Conservation (phyloP, 2,888 invertebrate species). For the Dolichopus griseipennis region DNA sequence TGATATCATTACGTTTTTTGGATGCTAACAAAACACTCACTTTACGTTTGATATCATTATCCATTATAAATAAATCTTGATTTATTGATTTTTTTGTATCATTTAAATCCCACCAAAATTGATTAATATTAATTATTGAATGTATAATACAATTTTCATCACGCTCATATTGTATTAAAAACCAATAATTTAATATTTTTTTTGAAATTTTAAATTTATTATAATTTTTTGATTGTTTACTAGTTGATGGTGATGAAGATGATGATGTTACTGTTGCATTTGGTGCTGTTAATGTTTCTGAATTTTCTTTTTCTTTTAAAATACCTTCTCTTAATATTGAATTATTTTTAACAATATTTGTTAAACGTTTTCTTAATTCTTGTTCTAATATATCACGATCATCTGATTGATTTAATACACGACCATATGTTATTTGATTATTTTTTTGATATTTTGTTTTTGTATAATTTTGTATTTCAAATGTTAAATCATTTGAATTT, state of each 20-base stretch:
- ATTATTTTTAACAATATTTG: conserved; percentile 3
- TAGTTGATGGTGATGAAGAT: too few relatives aligned
- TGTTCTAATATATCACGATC: neutral
- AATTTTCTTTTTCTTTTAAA: neutral
- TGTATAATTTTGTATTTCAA: neutral
- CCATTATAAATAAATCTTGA: neutral
- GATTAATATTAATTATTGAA: neutral
- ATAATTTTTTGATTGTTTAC: too few relatives aligned
- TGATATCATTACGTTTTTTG: neutral
- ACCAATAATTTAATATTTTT: neutral
- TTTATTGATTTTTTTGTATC: neutral
- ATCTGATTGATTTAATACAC: neutral
- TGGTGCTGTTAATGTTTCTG: neutral
- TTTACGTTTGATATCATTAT: neutral
- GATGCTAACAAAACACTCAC: neutral
- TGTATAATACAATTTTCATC: conserved; percentile 1
- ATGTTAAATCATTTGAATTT: neutral
- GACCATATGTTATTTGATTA: neutral
- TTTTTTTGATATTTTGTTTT: neutral
- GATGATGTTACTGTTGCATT: neutral
- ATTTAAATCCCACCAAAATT: neutral
- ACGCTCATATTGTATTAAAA: neutral
- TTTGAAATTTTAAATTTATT: too few relatives aligned
- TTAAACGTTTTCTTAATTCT: conserved; percentile 6
- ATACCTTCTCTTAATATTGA: neutral